These are phyloP conservation scores for Anolis sagrei DNA, from an alignment of 2,113 vertebrate genomes.

Conservation along the genomic window DNA sequence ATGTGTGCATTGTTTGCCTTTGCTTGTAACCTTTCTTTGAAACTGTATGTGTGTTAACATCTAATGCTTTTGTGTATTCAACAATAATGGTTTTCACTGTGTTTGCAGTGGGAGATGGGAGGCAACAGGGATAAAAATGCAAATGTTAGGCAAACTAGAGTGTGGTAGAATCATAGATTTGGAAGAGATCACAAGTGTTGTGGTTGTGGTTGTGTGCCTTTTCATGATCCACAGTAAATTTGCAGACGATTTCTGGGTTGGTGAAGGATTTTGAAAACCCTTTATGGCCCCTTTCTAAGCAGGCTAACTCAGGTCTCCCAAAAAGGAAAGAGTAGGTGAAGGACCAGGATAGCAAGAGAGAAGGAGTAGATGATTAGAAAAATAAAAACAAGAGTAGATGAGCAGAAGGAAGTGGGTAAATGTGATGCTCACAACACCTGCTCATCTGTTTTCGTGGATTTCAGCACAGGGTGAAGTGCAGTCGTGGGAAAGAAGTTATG, in stretches of 20 bases:
- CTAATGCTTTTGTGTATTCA: not conserved
- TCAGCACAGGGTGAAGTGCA: not conserved
- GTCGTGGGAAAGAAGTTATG: not conserved
- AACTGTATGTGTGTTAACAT: not conserved
- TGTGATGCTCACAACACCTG: not conserved
- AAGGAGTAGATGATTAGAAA: too few relatives aligned
- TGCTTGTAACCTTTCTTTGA: not conserved
- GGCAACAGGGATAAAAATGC: not conserved
- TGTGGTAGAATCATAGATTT: too few relatives aligned
- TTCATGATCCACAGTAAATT: not conserved
- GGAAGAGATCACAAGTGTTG: too few relatives aligned
- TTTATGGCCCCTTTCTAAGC: too few relatives aligned
- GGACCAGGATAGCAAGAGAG: too few relatives aligned
- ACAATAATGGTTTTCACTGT: not conserved
- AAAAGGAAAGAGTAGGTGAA: not conserved
- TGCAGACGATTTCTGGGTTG: too few relatives aligned
- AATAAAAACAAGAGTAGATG: too few relatives aligned
- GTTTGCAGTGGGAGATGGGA: not conserved
- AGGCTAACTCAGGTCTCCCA: not conserved
- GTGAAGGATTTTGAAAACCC: too few relatives aligned
- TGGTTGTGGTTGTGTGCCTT: too few relatives aligned
- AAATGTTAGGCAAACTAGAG: not conserved
- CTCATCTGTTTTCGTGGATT: not conserved
- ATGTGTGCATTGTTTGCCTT: not conserved
- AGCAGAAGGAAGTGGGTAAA: too few relatives aligned